phyloP scores from a whole-genome alignment of 1,140 invertebrate species.

The Zaprionus vittiger region DNA sequence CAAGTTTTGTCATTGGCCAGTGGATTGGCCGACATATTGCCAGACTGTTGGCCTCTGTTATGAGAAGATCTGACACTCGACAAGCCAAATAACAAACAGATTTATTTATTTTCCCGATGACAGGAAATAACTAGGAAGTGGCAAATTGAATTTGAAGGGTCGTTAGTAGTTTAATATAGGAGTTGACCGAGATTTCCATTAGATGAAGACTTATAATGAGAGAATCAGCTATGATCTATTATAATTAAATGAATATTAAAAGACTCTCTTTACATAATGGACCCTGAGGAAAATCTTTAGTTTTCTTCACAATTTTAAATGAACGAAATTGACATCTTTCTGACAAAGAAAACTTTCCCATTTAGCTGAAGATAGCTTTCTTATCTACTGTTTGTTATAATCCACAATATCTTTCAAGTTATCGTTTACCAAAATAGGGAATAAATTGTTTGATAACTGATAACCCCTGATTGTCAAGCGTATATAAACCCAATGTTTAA shows the following conservation, averaged over 20 bases:
- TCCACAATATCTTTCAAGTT: neutral
- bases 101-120: slow-evolving; percentile 1
- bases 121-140: slow-evolving; percentile 7
- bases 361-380: neutral
- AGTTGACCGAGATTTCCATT: neutral
- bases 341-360: neutral
- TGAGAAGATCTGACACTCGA: slow-evolving; percentile 19
- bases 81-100: neutral
- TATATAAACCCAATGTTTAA: neutral
- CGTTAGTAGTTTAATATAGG: neutral
- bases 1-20: slow-evolving; percentile 59
- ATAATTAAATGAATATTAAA: neutral
- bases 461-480: neutral
- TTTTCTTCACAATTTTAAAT: neutral
- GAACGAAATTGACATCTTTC: neutral
- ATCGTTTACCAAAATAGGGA: neutral
- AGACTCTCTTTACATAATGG: neutral
- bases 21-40: slow-evolving; percentile 60
- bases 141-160: neutral
- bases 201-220: neutral
- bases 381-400: neutral
- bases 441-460: neutral
- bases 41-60: slow-evolving; percentile 19
- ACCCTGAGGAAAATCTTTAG: too few species aligned
- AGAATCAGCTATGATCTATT: neutral